Conservation (phyloP, 2,113 vertebrate genomes). For the Jaculus jaculus region DNA sequence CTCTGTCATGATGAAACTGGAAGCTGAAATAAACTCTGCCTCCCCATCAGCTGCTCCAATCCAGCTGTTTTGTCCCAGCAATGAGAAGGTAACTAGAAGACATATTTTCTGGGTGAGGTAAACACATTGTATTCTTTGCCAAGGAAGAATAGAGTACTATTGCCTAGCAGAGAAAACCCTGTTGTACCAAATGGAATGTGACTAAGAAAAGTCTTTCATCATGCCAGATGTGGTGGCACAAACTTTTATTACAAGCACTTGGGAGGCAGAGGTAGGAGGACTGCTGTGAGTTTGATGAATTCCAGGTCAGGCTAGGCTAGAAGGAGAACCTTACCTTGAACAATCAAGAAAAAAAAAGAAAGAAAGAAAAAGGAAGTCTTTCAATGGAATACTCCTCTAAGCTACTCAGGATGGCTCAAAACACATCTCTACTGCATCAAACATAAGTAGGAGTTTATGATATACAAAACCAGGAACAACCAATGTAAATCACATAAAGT, state of each 20-base stretch:
- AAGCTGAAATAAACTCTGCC: no score
- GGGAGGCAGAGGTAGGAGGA: no score
- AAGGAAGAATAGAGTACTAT: background rate
- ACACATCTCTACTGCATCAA: background rate
- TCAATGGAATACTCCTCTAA: background rate
- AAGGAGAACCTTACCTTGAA: no score
- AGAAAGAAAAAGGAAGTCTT: background rate
- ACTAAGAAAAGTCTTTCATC: background rate
- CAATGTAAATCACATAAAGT: background rate
- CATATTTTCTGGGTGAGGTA: background rate
- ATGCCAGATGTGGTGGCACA: no score
- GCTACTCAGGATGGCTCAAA: background rate
- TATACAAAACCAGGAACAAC: background rate
- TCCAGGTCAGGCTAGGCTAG: no score
- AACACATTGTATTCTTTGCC: background rate
- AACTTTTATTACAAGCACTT: no score
- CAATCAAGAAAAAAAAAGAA: no score
- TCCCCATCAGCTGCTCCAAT: no score
- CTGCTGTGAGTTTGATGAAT: no score
- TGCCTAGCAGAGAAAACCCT: background rate
- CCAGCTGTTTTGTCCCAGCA: no score
- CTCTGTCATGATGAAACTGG: no score
- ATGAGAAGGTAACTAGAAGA: no score
- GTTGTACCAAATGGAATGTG: background rate
- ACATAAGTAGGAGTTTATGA: background rate